Evolutionary conservation across 30 jellyfish, hydroid and myxozoan species (phyloP).

Genomic region (Sanderia malayensis): DNA sequence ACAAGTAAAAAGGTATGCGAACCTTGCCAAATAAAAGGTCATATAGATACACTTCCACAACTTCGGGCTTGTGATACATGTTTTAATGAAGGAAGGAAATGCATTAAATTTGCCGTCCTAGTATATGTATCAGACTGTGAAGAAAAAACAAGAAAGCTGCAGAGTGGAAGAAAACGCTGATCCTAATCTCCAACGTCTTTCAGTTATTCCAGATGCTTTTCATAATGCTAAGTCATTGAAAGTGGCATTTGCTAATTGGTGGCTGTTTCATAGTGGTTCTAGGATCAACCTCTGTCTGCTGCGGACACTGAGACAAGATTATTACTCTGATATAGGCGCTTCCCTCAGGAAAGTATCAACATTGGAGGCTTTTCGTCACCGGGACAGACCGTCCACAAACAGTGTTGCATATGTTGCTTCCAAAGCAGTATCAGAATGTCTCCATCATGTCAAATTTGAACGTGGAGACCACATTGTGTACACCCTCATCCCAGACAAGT

Average conservation of each 20-base stretch:
- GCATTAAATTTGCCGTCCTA: conserved; percentile 15
- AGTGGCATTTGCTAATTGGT: conserved; percentile 28
- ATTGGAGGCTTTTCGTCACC: conserved; percentile 17
- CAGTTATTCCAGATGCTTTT: not conserved
- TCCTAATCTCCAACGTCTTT: conserved; percentile 9
- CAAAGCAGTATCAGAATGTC: not conserved
- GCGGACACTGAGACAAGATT: conserved; percentile 24
- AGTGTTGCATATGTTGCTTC: conserved; percentile 43
- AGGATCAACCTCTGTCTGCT: conserved; percentile 27
- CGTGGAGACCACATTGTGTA: conserved; percentile 1
- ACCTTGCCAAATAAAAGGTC: conserved; percentile 4
- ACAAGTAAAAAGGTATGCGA: conserved; percentile 8
- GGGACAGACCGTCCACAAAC: conserved; percentile 25
- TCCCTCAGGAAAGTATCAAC: conserved; percentile 29
- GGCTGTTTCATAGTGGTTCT: conserved; percentile 23
- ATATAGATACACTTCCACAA: not conserved
- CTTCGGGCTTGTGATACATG: conserved; percentile 25
- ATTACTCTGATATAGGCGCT: not conserved
- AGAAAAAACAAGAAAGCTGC: conserved; percentile 4
- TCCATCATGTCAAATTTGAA: conserved; percentile 14
- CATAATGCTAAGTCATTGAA: conserved; percentile 18
- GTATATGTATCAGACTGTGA: conserved; percentile 23
- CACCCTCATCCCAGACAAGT: conserved; percentile 16
- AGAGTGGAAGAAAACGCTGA: conserved; percentile 14
- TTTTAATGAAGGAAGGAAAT: not conserved